Conservation (phyloP, 2,888 invertebrate species). For the Lasioglossum leucozonium region DNA sequence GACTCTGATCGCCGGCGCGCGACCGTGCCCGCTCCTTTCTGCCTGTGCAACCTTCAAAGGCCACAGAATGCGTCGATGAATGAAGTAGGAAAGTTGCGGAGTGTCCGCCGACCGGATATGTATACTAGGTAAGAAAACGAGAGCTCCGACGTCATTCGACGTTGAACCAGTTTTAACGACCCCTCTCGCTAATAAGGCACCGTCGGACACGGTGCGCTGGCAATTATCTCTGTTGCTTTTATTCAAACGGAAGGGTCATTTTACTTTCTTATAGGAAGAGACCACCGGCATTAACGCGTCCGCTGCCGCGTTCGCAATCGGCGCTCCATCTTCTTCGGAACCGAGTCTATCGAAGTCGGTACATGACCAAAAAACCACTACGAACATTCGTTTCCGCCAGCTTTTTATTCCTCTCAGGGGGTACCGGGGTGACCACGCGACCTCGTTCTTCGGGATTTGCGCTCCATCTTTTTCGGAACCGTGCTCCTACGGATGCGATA, state of each 20-base stretch:
- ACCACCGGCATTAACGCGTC: background rate
- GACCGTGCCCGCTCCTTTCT: conserved; percentile 74
- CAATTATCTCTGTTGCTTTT: conserved; percentile 31
- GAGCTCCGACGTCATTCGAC: conserved; percentile 52
- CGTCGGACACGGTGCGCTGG: conserved; percentile 7
- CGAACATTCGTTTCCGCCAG: background rate
- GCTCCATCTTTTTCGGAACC: no score
- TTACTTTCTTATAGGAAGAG: conserved; percentile 2
- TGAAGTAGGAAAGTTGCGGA: conserved; percentile 82
- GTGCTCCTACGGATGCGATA: no score
- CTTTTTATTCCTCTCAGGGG: no score
- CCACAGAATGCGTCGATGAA: conserved; percentile 83
- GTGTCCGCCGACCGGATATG: conserved; percentile 78
- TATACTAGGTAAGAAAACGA: conserved; percentile 73
- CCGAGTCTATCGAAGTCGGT: background rate
- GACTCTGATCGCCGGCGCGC: conserved; percentile 56
- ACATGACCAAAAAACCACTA: background rate
- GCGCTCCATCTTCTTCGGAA: background rate
- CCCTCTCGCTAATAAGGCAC: conserved; percentile 12
- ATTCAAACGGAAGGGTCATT: background rate
- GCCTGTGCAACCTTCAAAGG: conserved; percentile 83
- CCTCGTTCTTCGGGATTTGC: no score
- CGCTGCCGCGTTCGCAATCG: background rate
- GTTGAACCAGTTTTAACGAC: conserved; percentile 58
- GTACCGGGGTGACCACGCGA: no score